Evolutionary conservation across 2,113 vertebrate species (phyloP), one percentile per base, ranked within the genome.

Genomic region (Thomomys bottae): DNA sequence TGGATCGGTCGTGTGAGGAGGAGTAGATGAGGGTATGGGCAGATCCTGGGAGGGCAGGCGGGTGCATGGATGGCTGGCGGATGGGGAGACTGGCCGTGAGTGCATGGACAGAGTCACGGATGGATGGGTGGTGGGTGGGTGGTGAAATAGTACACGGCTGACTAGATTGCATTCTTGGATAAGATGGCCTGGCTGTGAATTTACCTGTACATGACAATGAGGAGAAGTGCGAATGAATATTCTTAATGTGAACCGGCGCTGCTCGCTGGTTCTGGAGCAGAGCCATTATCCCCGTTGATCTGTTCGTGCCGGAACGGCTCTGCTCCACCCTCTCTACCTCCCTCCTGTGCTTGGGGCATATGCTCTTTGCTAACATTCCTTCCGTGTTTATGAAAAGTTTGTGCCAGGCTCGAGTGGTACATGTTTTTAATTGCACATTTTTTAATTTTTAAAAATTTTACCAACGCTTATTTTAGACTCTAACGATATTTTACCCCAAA

Each of bases 131-230:
- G 73, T 26, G 18, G 8, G 36, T 26, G 49, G 30, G 17, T 5
- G 21, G 21, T 78, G 30, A 3, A 21, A 1, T 3, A 54, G 38
- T 32, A 24, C 24, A 36, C 4, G 8, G 1, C 12, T 40, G 30
- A 32, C 4, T 21, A 9, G 6, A 10, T 9, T 15, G 6, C 4
- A 9, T 8, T 4, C 12, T 7, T 15, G 0, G 32, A 9, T 45
- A 11, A 28, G 17, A 30, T 28, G 11, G 20, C 9, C 26, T 11
- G 24, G 23, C n/a, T n/a, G 8, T 40, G 24, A 57, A 34, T 38
- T 6, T 9, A 17, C 5, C 26, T 24, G 6, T 45, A 5, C 5
- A 10, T 20, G n/a, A 4, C 28, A 23, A 24, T 7, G 10, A 12
- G 24, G 57, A 6, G 36, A 26, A 3, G 12, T 0, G 2, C 17